Conservation (phyloP, 2,113 vertebrate genomes). For the Oryzias celebensis region DNA sequence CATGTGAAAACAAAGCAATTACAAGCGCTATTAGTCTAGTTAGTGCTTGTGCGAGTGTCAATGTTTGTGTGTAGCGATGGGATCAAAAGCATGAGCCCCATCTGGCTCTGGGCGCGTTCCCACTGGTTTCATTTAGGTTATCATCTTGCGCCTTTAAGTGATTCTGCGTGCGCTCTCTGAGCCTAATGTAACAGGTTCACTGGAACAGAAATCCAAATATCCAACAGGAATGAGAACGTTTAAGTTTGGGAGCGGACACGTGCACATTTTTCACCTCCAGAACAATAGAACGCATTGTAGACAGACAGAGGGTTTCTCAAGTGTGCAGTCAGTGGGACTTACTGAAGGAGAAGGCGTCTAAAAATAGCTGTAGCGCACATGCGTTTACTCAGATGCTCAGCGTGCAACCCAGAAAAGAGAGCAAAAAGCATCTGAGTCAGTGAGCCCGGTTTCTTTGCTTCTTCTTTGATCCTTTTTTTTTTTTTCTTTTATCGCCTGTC, state of each 20-base stretch:
- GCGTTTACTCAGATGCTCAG: neutral
- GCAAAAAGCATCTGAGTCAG: constrained; percentile 23
- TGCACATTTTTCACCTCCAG: constrained; percentile 30
- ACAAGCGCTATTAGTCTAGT: constrained; percentile 28
- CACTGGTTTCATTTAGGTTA: constrained; percentile 50
- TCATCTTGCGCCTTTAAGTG: constrained; percentile 13
- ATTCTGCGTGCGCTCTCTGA: constrained; percentile 4
- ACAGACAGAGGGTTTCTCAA: constrained; percentile 42
- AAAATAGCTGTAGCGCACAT: constrained; percentile 51
- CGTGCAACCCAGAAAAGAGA: constrained; percentile 36
- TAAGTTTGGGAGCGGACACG: neutral
- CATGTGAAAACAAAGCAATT: constrained; percentile 56
- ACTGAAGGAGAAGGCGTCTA: constrained; percentile 39
- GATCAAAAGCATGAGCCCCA: constrained; percentile 58
- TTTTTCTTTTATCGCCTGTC: neutral
- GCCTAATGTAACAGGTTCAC: constrained; percentile 2
- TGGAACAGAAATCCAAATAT: constrained; percentile 7
- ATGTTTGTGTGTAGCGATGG: constrained; percentile 22
- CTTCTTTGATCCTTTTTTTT: neutral
- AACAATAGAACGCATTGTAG: constrained; percentile 46
- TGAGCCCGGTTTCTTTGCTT: constrained; percentile 1
- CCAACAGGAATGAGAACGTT: constrained; percentile 1
- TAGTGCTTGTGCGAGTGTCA: constrained; percentile 4
- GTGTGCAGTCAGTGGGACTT: constrained; percentile 37
- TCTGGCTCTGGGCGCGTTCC: constrained; percentile 48